Percentiles rank a stretch among this genome's conserved stretches.
These are phyloP conservation scores for Chaitophorus viminalis DNA, from an alignment of 2,888 invertebrate genomes.

Conservation along the genomic window DNA sequence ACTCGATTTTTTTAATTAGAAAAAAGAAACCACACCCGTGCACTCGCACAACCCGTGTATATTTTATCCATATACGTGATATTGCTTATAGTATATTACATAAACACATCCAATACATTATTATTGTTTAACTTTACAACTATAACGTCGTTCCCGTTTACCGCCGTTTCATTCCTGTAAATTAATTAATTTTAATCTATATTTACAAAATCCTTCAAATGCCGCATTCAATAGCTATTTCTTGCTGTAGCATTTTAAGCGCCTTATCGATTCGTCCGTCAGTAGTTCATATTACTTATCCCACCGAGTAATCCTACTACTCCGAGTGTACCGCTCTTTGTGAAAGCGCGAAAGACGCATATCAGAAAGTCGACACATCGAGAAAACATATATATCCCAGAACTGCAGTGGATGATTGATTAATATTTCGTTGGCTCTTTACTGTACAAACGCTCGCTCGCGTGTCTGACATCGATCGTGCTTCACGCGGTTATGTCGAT, in stretches of 20 bases:
- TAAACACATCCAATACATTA: neutral
- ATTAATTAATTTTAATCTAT: constrained; percentile 2
- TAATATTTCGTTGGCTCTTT: neutral
- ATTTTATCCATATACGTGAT: neutral
- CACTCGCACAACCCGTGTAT: neutral
- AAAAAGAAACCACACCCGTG: neutral
- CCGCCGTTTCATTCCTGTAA: constrained; percentile 16
- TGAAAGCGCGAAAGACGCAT: constrained; percentile 23
- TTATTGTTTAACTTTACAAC: neutral
- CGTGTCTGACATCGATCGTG: neutral
- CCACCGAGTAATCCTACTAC: neutral
- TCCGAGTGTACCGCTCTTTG: neutral
- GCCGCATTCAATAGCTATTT: constrained; percentile 16
- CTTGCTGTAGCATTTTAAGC: neutral
- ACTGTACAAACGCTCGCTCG: neutral
- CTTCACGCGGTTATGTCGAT: neutral
- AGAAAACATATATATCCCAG: neutral
- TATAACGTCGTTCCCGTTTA: neutral
- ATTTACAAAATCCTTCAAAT: neutral
- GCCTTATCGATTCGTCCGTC: neutral
- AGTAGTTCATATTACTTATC: constrained; percentile 35
- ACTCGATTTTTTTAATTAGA: constrained; percentile 22
- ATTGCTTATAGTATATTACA: neutral
- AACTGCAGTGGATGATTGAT: constrained; percentile 27
- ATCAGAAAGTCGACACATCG: constrained; percentile 19